These are phyloP conservation scores for Xylocampa areola DNA, from an alignment of 2,888 invertebrate genomes.

Conservation along the genomic window DNA sequence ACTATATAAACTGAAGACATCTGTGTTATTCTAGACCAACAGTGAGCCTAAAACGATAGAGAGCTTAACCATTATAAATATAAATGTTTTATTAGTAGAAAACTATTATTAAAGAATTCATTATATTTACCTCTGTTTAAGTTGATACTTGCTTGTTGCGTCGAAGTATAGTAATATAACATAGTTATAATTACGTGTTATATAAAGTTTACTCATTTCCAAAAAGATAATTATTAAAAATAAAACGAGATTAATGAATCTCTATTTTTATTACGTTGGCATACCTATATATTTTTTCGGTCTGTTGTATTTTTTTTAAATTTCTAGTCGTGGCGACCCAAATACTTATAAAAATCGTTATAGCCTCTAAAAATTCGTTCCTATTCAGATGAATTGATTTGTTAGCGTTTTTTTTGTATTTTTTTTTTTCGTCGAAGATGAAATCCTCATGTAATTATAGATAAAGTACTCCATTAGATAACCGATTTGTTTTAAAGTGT, in stretches of 20 bases:
- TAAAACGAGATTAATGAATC: constrained; percentile 67
- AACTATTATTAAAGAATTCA: constrained; percentile 80
- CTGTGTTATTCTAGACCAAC: constrained; percentile 80
- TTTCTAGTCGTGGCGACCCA: constrained; percentile 87
- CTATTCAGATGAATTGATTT: constrained; percentile 72
- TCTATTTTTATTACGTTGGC: constrained; percentile 75
- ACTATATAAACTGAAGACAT: constrained; percentile 66
- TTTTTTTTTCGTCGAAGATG: constrained; percentile 64
- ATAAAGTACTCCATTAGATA: constrained; percentile 74
- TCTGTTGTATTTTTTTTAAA: constrained; percentile 72
- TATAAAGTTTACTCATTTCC: constrained; percentile 70
- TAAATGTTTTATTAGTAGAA: constrained; percentile 88
- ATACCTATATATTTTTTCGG: constrained; percentile 65
- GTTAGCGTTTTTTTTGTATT: constrained; percentile 67
- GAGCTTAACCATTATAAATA: constrained; percentile 86
- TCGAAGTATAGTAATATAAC: constrained; percentile 76
- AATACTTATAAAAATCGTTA: constrained; percentile 77
- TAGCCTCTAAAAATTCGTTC: constrained; percentile 80
- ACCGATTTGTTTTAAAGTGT: constrained; percentile 69
- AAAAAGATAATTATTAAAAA: constrained; percentile 58
- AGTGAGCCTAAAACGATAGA: constrained; percentile 87
- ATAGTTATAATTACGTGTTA: constrained; percentile 79
- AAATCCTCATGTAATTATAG: constrained; percentile 76
- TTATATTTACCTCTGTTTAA: constrained; percentile 88
- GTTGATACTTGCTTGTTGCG: constrained; percentile 86